Percentiles rank a stretch among this genome's conserved stretches.
Conservation (phyloP, 2,113 vertebrate species). For the Eudyptes chrysolophus region DNA sequence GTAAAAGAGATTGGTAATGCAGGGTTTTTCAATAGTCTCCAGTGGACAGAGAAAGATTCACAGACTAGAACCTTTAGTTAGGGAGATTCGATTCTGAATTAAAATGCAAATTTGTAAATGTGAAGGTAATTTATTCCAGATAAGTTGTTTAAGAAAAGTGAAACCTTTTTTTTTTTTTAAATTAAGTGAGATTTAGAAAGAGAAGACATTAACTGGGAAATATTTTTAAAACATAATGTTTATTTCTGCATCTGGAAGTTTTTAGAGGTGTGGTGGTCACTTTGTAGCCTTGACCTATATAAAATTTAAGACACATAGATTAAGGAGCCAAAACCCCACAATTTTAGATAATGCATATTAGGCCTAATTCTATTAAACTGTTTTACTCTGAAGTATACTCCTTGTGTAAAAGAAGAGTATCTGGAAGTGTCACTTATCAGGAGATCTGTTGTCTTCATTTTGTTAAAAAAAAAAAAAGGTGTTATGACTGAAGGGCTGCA, state of each 20-base stretch:
- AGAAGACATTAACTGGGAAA: background rate
- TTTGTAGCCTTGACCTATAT: background rate
- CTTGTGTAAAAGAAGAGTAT: background rate
- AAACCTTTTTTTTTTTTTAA: background rate
- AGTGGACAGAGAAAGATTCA: background rate
- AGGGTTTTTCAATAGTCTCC: background rate
- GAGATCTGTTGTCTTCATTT: background rate
- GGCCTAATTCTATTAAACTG: background rate
- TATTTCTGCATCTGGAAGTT: background rate
- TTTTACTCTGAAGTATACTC: background rate
- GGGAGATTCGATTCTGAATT: background rate
- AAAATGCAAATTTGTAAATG: background rate
- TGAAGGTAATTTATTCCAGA: background rate
- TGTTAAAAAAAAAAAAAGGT: background rate
- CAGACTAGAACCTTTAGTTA: background rate
- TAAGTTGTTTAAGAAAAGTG: background rate
- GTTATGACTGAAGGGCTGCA: background rate
- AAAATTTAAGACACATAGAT: background rate
- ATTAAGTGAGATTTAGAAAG: background rate
- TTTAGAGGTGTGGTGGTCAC: background rate
- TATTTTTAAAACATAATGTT: background rate
- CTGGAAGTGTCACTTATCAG: background rate
- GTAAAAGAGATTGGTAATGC: background rate
- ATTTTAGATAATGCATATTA: background rate
- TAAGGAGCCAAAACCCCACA: background rate